A percentile compares a stretch with the other conserved stretches of the same genome.
Conservation (phyloP, 2,113 vertebrate genomes). For the Actinemys pallida region DNA sequence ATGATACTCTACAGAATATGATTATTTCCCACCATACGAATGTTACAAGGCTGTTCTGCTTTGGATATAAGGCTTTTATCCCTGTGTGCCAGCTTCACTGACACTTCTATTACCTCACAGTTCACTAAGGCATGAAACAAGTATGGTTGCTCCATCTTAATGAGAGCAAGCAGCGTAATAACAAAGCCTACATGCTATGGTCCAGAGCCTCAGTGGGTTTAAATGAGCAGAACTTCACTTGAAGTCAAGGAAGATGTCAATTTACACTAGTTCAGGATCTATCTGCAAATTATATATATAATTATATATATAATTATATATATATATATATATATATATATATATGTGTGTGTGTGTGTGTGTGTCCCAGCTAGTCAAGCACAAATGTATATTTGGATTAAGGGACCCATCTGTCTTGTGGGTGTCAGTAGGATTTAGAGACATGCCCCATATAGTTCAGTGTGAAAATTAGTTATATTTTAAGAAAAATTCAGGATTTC, state of each 20-base stretch:
- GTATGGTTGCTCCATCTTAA: accelerated
- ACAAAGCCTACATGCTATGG: no score
- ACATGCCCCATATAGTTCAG: background rate
- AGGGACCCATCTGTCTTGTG: background rate
- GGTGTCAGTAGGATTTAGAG: background rate
- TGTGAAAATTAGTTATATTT: background rate
- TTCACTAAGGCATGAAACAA: background rate
- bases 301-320: background rate
- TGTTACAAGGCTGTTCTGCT: background rate
- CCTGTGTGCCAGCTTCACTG: background rate
- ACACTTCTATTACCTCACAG: background rate
- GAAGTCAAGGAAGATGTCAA: background rate
- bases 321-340: background rate
- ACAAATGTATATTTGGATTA: background rate
- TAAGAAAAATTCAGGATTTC: background rate
- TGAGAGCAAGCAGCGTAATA: background rate
- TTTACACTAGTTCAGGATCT: background rate
- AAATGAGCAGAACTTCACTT: background rate
- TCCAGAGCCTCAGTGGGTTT: background rate
- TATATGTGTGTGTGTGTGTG: background rate
- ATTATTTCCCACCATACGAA: background rate
- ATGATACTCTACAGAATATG: background rate
- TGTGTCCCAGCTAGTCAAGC: background rate
- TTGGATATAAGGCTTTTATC: background rate
- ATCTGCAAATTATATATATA: background rate